Conservation (phyloP, 2,888 invertebrate species). For the Incurvaria masculella region DNA sequence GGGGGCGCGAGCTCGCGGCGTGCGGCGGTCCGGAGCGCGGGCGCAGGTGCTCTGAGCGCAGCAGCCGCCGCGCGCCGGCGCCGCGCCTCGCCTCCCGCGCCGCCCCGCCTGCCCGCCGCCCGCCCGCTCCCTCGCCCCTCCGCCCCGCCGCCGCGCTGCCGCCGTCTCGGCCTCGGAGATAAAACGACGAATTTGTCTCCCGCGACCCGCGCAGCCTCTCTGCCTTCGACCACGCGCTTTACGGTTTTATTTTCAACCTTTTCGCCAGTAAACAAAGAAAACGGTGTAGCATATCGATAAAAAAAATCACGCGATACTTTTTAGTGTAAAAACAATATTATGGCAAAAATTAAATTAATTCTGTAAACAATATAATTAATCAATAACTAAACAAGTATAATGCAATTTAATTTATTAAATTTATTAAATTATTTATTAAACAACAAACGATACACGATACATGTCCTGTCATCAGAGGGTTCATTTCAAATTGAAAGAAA, state of each 20-base stretch:
- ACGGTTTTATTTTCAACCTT: not conserved
- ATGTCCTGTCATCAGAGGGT: too few relatives aligned
- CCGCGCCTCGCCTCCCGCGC: conserved; percentile 52
- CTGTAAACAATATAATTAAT: too few relatives aligned
- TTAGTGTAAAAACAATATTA: too few relatives aligned
- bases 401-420: too few relatives aligned
- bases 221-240: not conserved
- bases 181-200: conserved; percentile 55
- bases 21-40: conserved; percentile 58
- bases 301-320: too few relatives aligned
- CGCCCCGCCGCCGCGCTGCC: conserved; percentile 14
- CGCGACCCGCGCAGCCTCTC: conserved; percentile 22
- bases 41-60: conserved; percentile 71
- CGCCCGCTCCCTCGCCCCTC: conserved; percentile 17
- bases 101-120: conserved; percentile 34
- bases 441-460: too few relatives aligned
- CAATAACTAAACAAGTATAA: too few relatives aligned
- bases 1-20: conserved; percentile 49
- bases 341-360: too few relatives aligned
- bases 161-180: conserved; percentile 13
- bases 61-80: conserved; percentile 60
- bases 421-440: too few relatives aligned
- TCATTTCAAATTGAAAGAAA: too few relatives aligned
- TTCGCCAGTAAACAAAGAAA: too few relatives aligned
- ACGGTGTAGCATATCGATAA: too few relatives aligned